Base-by-base conservation (phyloP, 2,113 vertebrate genomes). In the Sceloporus undulatus region DNA sequence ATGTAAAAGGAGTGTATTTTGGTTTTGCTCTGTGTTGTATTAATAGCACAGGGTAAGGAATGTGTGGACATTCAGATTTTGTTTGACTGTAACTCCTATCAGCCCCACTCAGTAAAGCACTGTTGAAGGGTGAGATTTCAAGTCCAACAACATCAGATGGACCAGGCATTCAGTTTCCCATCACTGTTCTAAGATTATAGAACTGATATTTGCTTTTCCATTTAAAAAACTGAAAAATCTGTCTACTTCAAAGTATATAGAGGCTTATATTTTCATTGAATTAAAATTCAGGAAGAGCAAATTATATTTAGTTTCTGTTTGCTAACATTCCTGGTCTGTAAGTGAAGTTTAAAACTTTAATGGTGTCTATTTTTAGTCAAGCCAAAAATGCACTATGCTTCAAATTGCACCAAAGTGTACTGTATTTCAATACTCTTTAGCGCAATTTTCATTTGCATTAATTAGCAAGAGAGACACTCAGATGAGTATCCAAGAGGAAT, bases 221-320 rank as follows among this genome's bases (percentile, higher is more conserved):
- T 80, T 79, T 87, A 40, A 84, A 66, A 87, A 89, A 90, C 88
- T 92, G 7, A 42, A 91, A 93, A 86, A 81, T 94, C 84, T 91
- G 52, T 89, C 65, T 5, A 87, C 48, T 91, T 10, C 23, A 34
- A 34, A 68, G 21, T 65, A 4, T 73, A 77, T 56, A 79, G 11
- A 77, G 34, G 40, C 79, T 74, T 87, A 38, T 65, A 13, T 76
- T 82, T 82, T 59, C 42, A 66, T 18, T 82, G 8, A 65, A 83
- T 88, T 82, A 56, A 88, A 52, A 88, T 77, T 34, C 40, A 83
- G 65, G 29, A 68, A 59, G 80, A 82, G 59, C 11, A 83, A 83
- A 83, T 88, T 88, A 77, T 29, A 19, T 77, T 82, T 84, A 54
- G 4, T 59, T 73, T 87, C 0, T 38, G 5, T 74, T 87, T 90